Base-by-base conservation (phyloP, 2,888 invertebrate genomes). In the Drosophila maculinotata region DNA sequence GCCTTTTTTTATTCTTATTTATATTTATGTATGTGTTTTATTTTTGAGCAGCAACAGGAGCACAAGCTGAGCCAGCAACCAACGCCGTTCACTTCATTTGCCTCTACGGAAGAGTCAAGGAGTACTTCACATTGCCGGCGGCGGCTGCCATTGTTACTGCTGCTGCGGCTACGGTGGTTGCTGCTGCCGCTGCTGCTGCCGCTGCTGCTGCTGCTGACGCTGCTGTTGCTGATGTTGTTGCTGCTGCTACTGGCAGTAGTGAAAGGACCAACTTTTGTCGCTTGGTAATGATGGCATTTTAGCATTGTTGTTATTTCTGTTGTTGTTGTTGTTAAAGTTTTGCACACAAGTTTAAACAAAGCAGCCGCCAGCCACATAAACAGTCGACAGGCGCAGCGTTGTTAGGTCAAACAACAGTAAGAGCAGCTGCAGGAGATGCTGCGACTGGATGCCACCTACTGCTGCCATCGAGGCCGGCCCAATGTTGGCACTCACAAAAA, bases 241-340 rank as follows among this genome's bases (percentile, higher is more conserved):
- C 23, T 56, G 39, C 60, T 73, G 69, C 52, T 58, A 26, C 41
- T 64, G 59, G 58, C 68, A 53, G 59, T 47, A 69, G 67, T 68
- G 45, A 69, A 88, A 87, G 82, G 86, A 85, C 78, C 76, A 88
- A 87, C 87, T 88, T 88, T 87, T 88, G 87, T 74, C 79, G 76
- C 87, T 79, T 72, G 87, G 82, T 81, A 87, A 87, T 88, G 88
- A 82, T 87, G 83, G 88, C 79, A 86, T 87, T 83, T 87, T 82
- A 79, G 83, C 72, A 75, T 76, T 87, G 71, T 73, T 76, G 68
- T 69, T 76, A 56, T 67, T 75, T 59, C 56, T 59, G 52, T 63
- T 62, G 65, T 33, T 82, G 69, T 69, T 85, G 70, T 73, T 77
- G 80, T 62, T 70, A 79, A 83, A 83, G 87, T 83, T 83, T 83